phyloP scores from a whole-genome alignment of 2,888 invertebrate species.

The Ferrisia virgata region DNA sequence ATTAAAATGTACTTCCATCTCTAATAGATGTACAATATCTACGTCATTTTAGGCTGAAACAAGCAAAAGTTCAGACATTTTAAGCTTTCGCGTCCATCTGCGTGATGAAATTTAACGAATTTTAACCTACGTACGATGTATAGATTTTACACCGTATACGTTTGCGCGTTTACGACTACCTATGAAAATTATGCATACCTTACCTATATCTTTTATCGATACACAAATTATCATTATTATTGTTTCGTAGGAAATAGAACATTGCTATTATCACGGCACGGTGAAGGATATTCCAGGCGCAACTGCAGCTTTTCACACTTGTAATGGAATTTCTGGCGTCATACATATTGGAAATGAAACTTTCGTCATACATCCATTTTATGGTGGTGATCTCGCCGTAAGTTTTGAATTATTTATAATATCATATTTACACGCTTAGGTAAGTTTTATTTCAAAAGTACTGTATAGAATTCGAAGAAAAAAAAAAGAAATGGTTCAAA shows the following conservation, averaged over 20 bases:
- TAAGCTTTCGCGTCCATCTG: not conserved
- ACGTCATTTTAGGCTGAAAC: not conserved
- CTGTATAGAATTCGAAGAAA: too few species aligned
- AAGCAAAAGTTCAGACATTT: not conserved
- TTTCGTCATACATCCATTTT: slow-evolving; percentile 95
- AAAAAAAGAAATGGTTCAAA: too few species aligned
- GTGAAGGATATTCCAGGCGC: slow-evolving; percentile 96
- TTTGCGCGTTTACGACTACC: not conserved
- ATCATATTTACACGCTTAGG: not conserved
- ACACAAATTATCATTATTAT: not conserved
- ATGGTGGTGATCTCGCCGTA: slow-evolving; percentile 94
- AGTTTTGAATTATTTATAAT: slow-evolving; percentile 56
- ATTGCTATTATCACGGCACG: slow-evolving; percentile 97
- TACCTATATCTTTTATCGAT: not conserved
- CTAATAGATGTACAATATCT: not conserved
- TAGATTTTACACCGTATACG: too few species aligned
- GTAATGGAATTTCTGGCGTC: slow-evolving; percentile 95
- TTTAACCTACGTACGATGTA: too few species aligned
- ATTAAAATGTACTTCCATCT: not conserved
- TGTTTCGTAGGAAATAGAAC: slow-evolving; percentile 84
- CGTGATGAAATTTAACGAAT: not conserved
- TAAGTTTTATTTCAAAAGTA: too few species aligned
- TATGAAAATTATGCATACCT: too few species aligned
- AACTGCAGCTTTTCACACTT: slow-evolving; percentile 94
- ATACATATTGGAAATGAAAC: slow-evolving; percentile 98